A percentile compares a stretch with the other conserved stretches of the same genome.
Conservation (phyloP, 2,797 vertebrate species). For the Amblyopsis hoosieri region DNA sequence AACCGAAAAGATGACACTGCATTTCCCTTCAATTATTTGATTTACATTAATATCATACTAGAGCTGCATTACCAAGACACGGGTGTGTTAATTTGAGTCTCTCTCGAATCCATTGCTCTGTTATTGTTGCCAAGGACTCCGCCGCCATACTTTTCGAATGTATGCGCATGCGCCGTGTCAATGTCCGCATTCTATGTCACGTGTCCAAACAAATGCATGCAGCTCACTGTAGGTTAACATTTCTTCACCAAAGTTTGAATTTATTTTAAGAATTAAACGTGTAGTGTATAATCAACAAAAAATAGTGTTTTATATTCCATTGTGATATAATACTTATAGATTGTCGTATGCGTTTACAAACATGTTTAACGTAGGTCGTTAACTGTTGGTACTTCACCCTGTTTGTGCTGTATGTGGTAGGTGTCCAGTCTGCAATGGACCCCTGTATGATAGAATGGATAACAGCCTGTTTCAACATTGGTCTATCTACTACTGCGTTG, state of each 20-base stretch:
- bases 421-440: constrained; percentile 55
- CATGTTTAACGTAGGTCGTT: neutral
- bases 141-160: constrained; percentile 80
- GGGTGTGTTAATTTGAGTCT: constrained; percentile 67
- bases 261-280: neutral
- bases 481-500: constrained; percentile 61
- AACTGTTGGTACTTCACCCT: neutral
- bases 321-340: neutral
- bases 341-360: neutral
- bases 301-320: no score
- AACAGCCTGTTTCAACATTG: constrained; percentile 45
- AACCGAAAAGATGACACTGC: neutral
- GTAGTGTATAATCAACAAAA: neutral
- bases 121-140: constrained; percentile 61
- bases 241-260: constrained; percentile 16
- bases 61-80: constrained; percentile 63
- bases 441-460: constrained; percentile 42
- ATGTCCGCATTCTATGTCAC: constrained; percentile 41
- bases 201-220: constrained; percentile 62
- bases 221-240: neutral
- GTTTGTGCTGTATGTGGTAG: constrained; percentile 1
- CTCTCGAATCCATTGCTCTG: constrained; percentile 79
- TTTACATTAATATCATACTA: neutral
- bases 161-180: constrained; percentile 56
- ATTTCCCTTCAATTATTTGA: neutral